phyloP scores from a whole-genome alignment of 1,140 invertebrate genomes.

The Tachypleus tridentatus region DNA sequence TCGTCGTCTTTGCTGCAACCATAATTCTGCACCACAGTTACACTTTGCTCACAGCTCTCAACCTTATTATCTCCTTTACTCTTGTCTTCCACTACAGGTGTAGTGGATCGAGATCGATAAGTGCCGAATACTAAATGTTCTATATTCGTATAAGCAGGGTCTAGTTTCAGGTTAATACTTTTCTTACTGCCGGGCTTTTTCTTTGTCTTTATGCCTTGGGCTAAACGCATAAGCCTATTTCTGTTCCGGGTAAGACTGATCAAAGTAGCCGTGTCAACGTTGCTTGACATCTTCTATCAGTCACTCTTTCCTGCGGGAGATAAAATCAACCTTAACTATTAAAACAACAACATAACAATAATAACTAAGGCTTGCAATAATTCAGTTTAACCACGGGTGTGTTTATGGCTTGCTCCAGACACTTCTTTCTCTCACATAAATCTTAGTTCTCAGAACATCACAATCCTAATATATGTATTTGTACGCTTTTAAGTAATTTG shows the following conservation, averaged over 20 bases:
- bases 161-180: slow-evolving; percentile 8
- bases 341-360: too few species aligned
- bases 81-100: neutral
- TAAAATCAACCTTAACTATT: neutral
- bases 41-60: too few species aligned
- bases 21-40: too few species aligned
- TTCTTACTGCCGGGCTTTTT: slow-evolving; percentile 8
- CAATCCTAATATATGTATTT: too few species aligned
- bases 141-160: slow-evolving; percentile 14
- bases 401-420: too few species aligned
- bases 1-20: too few species aligned
- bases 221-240: slow-evolving; percentile 8
- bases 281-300: slow-evolving; percentile 1
- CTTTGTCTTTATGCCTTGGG: slow-evolving; percentile 17
- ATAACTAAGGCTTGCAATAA: too few species aligned
- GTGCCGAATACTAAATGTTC: slow-evolving; percentile 17
- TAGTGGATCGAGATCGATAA: slow-evolving; percentile 7
- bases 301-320: neutral
- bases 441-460: too few species aligned
- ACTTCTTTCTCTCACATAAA: too few species aligned
- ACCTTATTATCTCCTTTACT: too few species aligned
- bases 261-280: slow-evolving; percentile 4
- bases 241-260: slow-evolving; percentile 8
- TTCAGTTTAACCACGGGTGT: too few species aligned
- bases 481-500: too few species aligned